Evolutionary conservation across 2,113 vertebrate genomes (phyloP), one percentile per base, ranked within the genome.

Genomic region (Microcebus ravelobensis): DNA sequence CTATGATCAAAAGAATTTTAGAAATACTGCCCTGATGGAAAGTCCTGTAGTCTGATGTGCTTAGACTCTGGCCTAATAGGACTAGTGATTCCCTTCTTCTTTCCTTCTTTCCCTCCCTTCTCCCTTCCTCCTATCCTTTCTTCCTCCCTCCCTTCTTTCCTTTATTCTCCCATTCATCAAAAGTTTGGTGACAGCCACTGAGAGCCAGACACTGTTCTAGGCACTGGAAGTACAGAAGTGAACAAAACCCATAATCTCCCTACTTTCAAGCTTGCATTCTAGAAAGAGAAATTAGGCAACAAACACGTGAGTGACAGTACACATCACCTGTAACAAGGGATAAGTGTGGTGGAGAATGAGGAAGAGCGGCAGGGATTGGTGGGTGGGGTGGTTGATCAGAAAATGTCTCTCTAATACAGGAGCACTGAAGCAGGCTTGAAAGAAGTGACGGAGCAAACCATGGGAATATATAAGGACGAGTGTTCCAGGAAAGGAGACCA

Each of bases 21-120:
- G 45, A 95, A 93, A 86, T 21, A 61, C 21, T n/a, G 21, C 23
- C 89, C 10, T 86, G 82, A 67, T 82, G 67, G 50, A 73, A 87
- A 92, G 7, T 50, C 17, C 36, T 25, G 57, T 57, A 65, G 36
- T 29, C n/a, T 81, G 50, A 50, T 55, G 7, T 68, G 15, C 45
- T 76, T 88, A 12, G 29, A 6, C 71, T 70, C 52, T 77, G 57
- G 23, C 36, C 39, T 76, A 67, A 71, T 12, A 50, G 29, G 87
- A 80, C 13, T 74, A 12, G 31, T 5, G 7, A 63, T 63, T 91
- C 39, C 57, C 8, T 45, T 36, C 21, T 39, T 31, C 4, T 9
- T 12, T 50, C 0, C 18, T 15, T 3, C 3, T 45, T 12, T 55
- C 2, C 15, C 12, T 14, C 10, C 15, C 12, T n/a, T 5, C 8